A percentile compares a stretch with the other conserved stretches of the same genome.
Conservation (phyloP, 37 sponge, comb jelly and placozoan species). For the Agelas oroides region DNA sequence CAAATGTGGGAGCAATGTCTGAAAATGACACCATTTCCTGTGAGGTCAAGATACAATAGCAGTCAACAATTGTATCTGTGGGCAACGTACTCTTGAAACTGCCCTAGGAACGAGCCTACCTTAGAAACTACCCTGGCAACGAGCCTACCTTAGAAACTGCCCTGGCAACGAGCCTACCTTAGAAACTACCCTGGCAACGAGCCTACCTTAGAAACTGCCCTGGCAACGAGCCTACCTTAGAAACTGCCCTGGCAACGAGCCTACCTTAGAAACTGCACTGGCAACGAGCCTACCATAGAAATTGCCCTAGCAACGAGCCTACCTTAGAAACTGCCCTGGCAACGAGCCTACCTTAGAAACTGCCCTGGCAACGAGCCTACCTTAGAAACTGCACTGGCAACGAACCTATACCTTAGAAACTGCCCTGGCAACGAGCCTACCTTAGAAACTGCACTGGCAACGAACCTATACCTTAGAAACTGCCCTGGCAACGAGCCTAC, state of each 20-base stretch:
- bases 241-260: no score
- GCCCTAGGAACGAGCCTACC: constrained; percentile 62
- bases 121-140: no score
- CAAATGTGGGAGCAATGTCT: constrained; percentile 12
- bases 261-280: constrained; percentile 57
- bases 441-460: no score
- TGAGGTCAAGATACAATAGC: neutral
- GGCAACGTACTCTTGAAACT: constrained; percentile 35
- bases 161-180: constrained; percentile 60
- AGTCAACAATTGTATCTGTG: no score
- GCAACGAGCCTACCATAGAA: constrained; percentile 63
- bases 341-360: constrained; percentile 48
- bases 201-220: constrained; percentile 58
- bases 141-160: constrained; percentile 56
- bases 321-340: constrained; percentile 66
- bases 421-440: constrained; percentile 58
- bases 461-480: constrained; percentile 60
- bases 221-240: constrained; percentile 57
- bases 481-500: constrained; percentile 60
- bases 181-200: no score
- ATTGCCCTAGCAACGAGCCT: no score
- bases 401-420: constrained; percentile 57
- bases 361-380: no score
- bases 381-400: constrained; percentile 58
- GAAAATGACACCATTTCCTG: constrained; percentile 39